These are phyloP conservation scores for Numenius arquata DNA, from an alignment of 2,113 vertebrate species.

Conservation along the genomic window DNA sequence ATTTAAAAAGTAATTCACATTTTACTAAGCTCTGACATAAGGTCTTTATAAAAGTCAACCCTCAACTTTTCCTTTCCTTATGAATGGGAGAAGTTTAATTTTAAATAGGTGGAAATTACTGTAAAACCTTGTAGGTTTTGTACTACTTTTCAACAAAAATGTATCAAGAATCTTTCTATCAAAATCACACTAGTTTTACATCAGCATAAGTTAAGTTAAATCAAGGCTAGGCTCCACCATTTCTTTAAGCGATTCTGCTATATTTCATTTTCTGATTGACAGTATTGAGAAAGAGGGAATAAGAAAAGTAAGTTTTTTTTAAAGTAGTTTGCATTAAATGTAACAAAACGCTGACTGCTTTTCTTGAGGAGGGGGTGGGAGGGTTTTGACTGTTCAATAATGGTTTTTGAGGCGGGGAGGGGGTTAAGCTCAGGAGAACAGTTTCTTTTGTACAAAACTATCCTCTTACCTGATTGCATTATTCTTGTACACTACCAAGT, in stretches of 20 bases:
- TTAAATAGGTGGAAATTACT: neutral
- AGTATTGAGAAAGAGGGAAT: neutral
- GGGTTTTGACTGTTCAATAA: neutral
- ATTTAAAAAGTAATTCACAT: neutral
- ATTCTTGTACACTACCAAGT: neutral
- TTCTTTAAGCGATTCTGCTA: neutral
- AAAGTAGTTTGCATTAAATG: neutral
- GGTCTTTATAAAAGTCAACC: neutral
- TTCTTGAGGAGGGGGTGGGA: neutral
- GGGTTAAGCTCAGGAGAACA: neutral
- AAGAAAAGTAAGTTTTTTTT: neutral
- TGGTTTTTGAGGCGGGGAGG: neutral
- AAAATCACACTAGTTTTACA: neutral
- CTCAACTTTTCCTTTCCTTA: neutral
- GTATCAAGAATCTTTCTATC: neutral
- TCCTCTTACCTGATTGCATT: neutral
- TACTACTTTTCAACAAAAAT: neutral
- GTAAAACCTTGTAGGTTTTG: neutral
- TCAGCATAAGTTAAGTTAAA: neutral
- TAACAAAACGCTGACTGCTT: neutral
- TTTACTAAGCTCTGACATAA: neutral
- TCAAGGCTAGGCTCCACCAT: neutral
- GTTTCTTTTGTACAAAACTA: neutral
- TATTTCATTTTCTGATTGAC: constrained; percentile 13
- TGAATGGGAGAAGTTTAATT: neutral